Evolutionary conservation across 1,140 invertebrate genomes (phyloP), one percentile per base, ranked within the genome.

Genomic region (Paralvinella palmiformis): DNA sequence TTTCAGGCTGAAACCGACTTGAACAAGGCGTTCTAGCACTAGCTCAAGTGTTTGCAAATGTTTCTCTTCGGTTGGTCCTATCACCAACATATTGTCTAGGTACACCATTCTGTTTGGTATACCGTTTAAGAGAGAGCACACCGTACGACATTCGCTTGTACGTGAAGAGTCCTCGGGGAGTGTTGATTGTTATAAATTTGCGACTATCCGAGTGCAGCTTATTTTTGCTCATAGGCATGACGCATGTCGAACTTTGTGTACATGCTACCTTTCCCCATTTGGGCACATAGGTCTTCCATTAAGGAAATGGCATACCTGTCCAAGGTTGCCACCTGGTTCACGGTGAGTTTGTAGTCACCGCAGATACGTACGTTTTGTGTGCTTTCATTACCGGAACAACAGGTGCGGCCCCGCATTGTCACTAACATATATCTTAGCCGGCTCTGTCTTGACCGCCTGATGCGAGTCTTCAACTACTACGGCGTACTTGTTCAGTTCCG

Each of bases 111-210:
- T 59, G 44, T 63, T 69, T 27, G 62, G 27, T 53, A 64, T 58
- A 6, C 63, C 63, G 35, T 58, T 58, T 58, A 84, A 65, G 5
- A 73, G 31, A 59, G 71, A 52, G 52, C 81, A 76, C 32, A 85
- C 79, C 33, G 77, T 69, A 62, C 73, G 27, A 64, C n/a, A n/a
- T n/a, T n/a, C n/a, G n/a, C n/a, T n/a, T n/a, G n/a, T n/a, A n/a
- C n/a, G n/a, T n/a, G n/a, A n/a, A 41, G 20, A 15, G 24, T 37
- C 62, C n/a, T 58, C 37, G 27, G 15, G 62, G 20, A n/a, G 62
- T 20, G 58, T 60, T 60, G 24, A 60, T 45, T 6, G 58, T 45
- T n/a, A 45, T 33, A 6, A 20, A 45, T 45, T 60, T 45, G n/a
- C n/a, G 41, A 41, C 20, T 27, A 7, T 37, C 58, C 24, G 20